phyloP scores from a whole-genome alignment of 2,797 vertebrate genomes.

The Crypturellus tataupa region DNA sequence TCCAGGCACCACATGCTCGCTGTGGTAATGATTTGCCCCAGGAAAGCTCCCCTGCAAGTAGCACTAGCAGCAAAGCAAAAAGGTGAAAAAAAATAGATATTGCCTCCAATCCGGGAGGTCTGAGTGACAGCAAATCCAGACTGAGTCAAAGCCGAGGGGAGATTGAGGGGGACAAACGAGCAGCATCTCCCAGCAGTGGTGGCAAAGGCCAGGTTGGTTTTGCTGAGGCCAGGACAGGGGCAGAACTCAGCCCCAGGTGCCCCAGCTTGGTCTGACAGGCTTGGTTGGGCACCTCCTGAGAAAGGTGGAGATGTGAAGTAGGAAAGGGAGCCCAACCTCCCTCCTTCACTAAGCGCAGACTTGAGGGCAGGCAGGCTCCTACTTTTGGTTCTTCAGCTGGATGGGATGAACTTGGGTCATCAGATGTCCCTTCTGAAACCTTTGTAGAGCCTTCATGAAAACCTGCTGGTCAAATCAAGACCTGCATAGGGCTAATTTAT shows the following conservation, averaged over 20 bases:
- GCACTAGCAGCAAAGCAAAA: background rate
- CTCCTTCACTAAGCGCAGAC: background rate
- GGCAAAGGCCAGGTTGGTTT: background rate
- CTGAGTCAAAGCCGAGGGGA: background rate
- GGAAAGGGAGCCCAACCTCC: background rate
- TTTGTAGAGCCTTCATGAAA: background rate
- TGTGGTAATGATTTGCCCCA: background rate
- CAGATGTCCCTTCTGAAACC: too few species aligned
- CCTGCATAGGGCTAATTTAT: background rate
- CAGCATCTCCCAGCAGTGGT: background rate
- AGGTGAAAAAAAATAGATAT: background rate
- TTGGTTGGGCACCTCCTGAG: background rate
- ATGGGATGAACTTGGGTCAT: too few species aligned
- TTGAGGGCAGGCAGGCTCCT: too few species aligned
- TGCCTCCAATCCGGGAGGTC: background rate
- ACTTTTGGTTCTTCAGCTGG: too few species aligned
- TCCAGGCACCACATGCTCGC: accelerated
- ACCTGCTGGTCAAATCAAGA: background rate
- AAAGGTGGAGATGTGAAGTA: too few species aligned
- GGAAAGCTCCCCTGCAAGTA: slow-evolving; percentile 28
- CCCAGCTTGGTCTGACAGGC: background rate
- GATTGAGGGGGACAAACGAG: background rate
- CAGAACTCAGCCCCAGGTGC: background rate
- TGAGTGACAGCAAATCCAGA: background rate
- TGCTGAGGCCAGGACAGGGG: background rate